Conservation (phyloP, 2,113 vertebrate species). For the Callochromis pleurospilus region DNA sequence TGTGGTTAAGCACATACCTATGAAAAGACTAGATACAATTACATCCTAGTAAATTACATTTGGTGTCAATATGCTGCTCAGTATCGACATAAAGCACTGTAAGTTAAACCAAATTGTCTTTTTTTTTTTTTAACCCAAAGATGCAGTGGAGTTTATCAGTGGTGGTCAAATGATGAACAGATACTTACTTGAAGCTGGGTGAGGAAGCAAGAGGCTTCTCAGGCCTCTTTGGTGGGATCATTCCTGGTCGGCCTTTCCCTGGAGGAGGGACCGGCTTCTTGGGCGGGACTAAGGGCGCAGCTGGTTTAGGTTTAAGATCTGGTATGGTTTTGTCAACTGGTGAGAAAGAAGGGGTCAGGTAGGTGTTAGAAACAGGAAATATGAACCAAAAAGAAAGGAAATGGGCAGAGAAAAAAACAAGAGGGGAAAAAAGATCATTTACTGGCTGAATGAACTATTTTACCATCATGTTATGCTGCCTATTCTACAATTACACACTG, state of each 20-base stretch:
- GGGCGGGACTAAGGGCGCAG: constrained; percentile 86
- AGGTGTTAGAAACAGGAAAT: neutral
- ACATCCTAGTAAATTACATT: neutral
- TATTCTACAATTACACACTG: neutral
- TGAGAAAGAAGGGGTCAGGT: neutral
- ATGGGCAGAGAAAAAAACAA: neutral
- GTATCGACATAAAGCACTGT: neutral
- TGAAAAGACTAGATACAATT: neutral
- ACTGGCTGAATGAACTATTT: neutral
- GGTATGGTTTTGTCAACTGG: constrained; percentile 77
- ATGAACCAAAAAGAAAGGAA: neutral
- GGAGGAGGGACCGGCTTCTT: constrained; percentile 88
- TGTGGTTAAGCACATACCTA: neutral
- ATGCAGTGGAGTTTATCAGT: neutral
- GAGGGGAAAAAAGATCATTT: neutral
- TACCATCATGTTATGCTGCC: neutral
- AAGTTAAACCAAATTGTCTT: neutral
- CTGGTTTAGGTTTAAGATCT: constrained; percentile 85
- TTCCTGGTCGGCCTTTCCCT: constrained; percentile 72
- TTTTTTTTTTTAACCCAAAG: neutral
- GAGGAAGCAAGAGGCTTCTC: constrained; percentile 83
- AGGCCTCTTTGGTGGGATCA: constrained; percentile 78
- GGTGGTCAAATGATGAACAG: neutral
- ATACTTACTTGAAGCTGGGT: constrained; percentile 73
- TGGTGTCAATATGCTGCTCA: neutral